These are phyloP conservation scores for Pocota personata DNA, from an alignment of 2,888 invertebrate species.

Conservation along the genomic window DNA sequence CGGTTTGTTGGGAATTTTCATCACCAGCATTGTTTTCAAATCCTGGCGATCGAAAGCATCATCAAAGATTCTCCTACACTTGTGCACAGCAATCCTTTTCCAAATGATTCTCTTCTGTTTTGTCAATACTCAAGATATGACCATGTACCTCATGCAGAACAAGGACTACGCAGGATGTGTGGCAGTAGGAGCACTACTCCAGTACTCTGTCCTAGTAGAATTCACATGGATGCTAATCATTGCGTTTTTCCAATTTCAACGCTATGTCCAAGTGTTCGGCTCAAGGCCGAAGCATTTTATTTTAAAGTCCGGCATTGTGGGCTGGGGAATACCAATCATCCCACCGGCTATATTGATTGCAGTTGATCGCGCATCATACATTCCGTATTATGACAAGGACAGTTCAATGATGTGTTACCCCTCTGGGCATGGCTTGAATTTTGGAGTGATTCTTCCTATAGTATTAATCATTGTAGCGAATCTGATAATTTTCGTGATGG, in stretches of 20 bases:
- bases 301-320: constrained; percentile 85
- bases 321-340: constrained; percentile 86
- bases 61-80: constrained; percentile 86
- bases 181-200: constrained; percentile 85
- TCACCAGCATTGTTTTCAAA: constrained; percentile 85
- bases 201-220: constrained; percentile 87
- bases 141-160: constrained; percentile 76
- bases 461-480: constrained; percentile 84
- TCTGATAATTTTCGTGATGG: constrained; percentile 84
- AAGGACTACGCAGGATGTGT: constrained; percentile 83
- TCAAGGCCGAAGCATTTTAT: constrained; percentile 85
- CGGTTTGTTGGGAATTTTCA: constrained; percentile 85
- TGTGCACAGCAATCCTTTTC: constrained; percentile 86
- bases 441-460: constrained; percentile 84
- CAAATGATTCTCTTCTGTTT: constrained; percentile 83
- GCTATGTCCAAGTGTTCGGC: constrained; percentile 87
- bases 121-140: constrained; percentile 78
- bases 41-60: constrained; percentile 86
- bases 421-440: constrained; percentile 83
- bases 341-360: constrained; percentile 84
- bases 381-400: constrained; percentile 77
- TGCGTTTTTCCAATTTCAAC: constrained; percentile 87
- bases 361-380: constrained; percentile 83
- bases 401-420: constrained; percentile 84
- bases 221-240: constrained; percentile 90